Evolutionary conservation across 2,888 invertebrate species (phyloP).

Genomic region (Nephrotoma appendiculata): DNA sequence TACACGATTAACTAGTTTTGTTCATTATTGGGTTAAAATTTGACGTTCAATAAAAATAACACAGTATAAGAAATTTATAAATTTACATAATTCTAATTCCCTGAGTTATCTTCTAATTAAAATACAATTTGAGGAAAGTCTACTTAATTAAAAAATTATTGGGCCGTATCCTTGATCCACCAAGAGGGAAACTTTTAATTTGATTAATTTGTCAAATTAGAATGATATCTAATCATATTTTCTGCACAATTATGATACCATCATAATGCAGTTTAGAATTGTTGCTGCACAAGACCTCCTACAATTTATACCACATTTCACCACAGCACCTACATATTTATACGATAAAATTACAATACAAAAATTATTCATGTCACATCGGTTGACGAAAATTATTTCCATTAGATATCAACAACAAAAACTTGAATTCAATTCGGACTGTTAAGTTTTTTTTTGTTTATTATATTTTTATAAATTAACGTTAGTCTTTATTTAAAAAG

Average conservation of each 20-base stretch:
- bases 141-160: too few species aligned
- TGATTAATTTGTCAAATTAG: too few species aligned
- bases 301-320: background rate
- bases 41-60: too few species aligned
- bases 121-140: too few species aligned
- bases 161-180: too few species aligned
- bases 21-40: too few species aligned
- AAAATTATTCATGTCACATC: background rate
- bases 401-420: background rate
- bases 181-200: too few species aligned
- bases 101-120: too few species aligned
- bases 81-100: too few species aligned
- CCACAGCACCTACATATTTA: background rate
- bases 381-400: background rate
- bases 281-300: background rate
- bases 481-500: background rate
- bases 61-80: too few species aligned
- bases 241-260: background rate
- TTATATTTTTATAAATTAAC: background rate
- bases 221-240: too few species aligned
- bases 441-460: background rate
- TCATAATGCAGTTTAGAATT: background rate
- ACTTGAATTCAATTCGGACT: background rate
- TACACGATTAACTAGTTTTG: too few species aligned
- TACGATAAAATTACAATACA: background rate